Percentiles rank a stretch among this genome's conserved stretches.
phyloP scores from a whole-genome alignment of 2,797 vertebrate species.

The Lutjanus campechanus region DNA sequence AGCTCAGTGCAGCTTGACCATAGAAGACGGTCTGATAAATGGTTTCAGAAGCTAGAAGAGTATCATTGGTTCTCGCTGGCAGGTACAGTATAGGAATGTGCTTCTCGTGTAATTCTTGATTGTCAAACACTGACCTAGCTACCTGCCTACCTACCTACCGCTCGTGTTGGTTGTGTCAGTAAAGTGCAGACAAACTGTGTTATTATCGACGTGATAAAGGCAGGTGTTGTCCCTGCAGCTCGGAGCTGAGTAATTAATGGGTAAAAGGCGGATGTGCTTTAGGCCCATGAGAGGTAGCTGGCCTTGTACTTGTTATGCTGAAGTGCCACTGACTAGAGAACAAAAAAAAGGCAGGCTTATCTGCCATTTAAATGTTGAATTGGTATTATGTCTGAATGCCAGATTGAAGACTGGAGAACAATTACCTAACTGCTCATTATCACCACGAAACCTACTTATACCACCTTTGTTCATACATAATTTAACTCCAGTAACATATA shows the following conservation, averaged over 20 bases:
- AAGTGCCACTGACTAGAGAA: constrained; percentile 61
- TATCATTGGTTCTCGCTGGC: constrained; percentile 62
- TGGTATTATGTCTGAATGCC: constrained; percentile 41
- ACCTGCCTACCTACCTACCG: constrained; percentile 15
- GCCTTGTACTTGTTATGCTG: constrained; percentile 62
- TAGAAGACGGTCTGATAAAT: constrained; percentile 43
- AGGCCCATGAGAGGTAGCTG: constrained; percentile 71
- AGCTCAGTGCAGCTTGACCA: constrained; percentile 29
- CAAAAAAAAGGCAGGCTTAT: constrained; percentile 49
- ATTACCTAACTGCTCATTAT: constrained; percentile 55
- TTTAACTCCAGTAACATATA: constrained; percentile 44
- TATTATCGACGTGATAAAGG: constrained; percentile 41
- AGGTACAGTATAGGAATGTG: constrained; percentile 75
- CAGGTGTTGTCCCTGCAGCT: constrained; percentile 47
- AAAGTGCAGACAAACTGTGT: constrained; percentile 71
- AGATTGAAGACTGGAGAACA: constrained; percentile 40
- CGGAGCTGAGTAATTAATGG: constrained; percentile 49
- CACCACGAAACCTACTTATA: constrained; percentile 45
- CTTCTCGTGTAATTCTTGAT: constrained; percentile 79
- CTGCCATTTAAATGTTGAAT: constrained; percentile 49
- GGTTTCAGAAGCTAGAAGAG: constrained; percentile 26
- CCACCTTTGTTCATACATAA: constrained; percentile 41
- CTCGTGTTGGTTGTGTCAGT: constrained; percentile 50
- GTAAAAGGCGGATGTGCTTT: constrained; percentile 72
- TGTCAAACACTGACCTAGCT: constrained; percentile 75